Conservation (phyloP, 2,797 vertebrate species). For the Eleutherodactylus coqui region DNA sequence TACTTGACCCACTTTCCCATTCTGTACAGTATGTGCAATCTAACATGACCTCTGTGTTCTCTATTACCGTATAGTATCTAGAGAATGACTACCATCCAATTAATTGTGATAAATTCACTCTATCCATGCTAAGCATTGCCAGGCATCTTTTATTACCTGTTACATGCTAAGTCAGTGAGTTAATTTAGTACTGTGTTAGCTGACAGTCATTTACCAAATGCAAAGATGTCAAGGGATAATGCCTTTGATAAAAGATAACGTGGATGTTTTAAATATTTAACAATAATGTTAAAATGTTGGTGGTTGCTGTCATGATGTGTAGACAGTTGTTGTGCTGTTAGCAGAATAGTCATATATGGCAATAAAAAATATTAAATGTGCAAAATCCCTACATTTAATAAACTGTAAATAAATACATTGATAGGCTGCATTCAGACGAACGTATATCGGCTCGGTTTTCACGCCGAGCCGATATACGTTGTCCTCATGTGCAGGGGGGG, state of each 20-base stretch:
- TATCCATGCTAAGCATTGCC: background rate
- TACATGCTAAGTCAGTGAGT: background rate
- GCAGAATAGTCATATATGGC: background rate
- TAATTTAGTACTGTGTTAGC: constrained; percentile 17
- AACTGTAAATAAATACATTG: too few species aligned
- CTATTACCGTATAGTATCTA: constrained; percentile 19
- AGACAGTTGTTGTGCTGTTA: background rate
- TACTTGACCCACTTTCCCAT: background rate
- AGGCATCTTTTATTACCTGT: constrained; percentile 18
- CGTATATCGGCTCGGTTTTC: too few species aligned
- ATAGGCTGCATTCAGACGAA: too few species aligned
- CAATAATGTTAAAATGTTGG: background rate
- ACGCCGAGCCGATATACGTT: too few species aligned
- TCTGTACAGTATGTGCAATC: constrained; percentile 13
- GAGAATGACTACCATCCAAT: constrained; percentile 12
- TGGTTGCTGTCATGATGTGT: background rate
- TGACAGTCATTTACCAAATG: constrained; percentile 5
- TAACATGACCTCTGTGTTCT: constrained; percentile 25
- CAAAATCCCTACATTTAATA: too few species aligned
- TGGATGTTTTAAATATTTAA: constrained; percentile 28
- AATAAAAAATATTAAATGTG: too few species aligned
- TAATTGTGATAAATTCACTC: constrained; percentile 27
- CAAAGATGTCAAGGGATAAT: background rate
- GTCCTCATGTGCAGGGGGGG: too few species aligned
- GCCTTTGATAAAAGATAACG: constrained; percentile 31